Base-by-base conservation (phyloP, 1,140 invertebrate genomes). In the Drosophila subpulchrella region DNA sequence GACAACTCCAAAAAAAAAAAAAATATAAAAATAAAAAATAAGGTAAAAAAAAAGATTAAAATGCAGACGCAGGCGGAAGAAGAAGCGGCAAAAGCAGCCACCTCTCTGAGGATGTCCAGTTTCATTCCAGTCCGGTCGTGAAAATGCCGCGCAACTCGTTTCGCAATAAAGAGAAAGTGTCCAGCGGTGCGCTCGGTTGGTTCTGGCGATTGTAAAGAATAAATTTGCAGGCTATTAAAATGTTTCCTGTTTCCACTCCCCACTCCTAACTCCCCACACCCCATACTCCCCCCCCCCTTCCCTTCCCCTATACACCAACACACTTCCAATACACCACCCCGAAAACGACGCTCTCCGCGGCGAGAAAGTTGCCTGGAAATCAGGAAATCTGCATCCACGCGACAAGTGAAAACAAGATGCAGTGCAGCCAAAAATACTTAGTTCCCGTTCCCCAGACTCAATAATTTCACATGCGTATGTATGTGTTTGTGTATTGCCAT, bases 151-250 rank as follows among this genome's bases (percentile, higher is more conserved):
- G 80, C 84, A 89, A 89, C 84, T 61, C 88, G 84, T 89, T 89
- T 89, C 84, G 84, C 81, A 90, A 90, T 89, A 90, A 89, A 89
- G 84, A 89, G 84, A 89, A 89, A 89, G 84, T 89, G 84, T 89
- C 86, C 84, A 78, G 61, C 72, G 53, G 55, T 50, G 71, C 63
- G 70, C 60, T 27, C 48, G 61, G 56, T 66, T 75, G 75, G 85
- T 89, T 89, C 84, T 89, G 80, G 80, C 73, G 85, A 89, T 89
- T 85, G 81, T 89, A 89, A 89, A 89, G 84, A 89, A 89, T 89
- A 89, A 84, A 89, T 89, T 89, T 89, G 81, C 75, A 60, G 67
- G 67, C 75, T 78, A 78, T 78, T 78, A 78, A 78, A 78, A 66
- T 89, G 80, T 89, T 90, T 89, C 85, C 84, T 89, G 85, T 89